phyloP scores from a whole-genome alignment of 2,797 vertebrate species.

The Chanos chanos region DNA sequence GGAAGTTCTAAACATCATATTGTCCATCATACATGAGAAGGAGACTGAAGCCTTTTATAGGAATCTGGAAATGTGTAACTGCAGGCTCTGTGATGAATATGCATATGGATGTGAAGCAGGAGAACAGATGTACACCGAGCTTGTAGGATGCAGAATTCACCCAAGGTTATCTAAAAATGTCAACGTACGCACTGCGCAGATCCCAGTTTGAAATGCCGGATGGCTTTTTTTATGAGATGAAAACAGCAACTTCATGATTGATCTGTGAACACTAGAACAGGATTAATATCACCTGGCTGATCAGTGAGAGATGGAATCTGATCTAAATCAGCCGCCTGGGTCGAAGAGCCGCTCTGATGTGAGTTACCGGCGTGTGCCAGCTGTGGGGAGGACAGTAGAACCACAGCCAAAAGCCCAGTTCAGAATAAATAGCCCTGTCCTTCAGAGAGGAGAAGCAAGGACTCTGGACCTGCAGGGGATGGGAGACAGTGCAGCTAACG shows the following conservation, averaged over 20 bases:
- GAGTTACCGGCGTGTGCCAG: slow-evolving; percentile 30
- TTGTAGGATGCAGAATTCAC: too few species aligned
- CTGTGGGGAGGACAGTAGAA: slow-evolving; percentile 33
- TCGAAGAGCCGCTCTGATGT: slow-evolving; percentile 7
- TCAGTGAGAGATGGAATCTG: slow-evolving; percentile 13
- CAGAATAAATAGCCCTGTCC: slow-evolving; percentile 50
- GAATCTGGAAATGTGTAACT: too few species aligned
- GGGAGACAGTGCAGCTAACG: slow-evolving; percentile 27
- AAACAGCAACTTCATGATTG: slow-evolving; percentile 9
- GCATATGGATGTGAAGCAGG: too few species aligned
- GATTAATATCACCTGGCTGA: slow-evolving; percentile 33
- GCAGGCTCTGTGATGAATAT: too few species aligned
- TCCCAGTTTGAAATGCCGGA: too few species aligned
- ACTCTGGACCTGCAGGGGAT: slow-evolving; percentile 43
- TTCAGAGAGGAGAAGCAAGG: slow-evolving; percentile 46
- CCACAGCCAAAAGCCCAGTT: slow-evolving; percentile 32
- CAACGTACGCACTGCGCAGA: too few species aligned
- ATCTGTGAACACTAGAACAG: slow-evolving; percentile 21
- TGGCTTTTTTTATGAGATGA: too few species aligned
- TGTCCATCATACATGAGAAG: too few species aligned
- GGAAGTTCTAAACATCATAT: too few species aligned
- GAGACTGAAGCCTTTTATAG: too few species aligned
- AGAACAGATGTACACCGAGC: too few species aligned
- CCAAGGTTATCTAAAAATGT: too few species aligned
- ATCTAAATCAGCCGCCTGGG: slow-evolving; percentile 13